Conservation (phyloP, 2,797 vertebrate species). For the Trachurus trachurus region DNA sequence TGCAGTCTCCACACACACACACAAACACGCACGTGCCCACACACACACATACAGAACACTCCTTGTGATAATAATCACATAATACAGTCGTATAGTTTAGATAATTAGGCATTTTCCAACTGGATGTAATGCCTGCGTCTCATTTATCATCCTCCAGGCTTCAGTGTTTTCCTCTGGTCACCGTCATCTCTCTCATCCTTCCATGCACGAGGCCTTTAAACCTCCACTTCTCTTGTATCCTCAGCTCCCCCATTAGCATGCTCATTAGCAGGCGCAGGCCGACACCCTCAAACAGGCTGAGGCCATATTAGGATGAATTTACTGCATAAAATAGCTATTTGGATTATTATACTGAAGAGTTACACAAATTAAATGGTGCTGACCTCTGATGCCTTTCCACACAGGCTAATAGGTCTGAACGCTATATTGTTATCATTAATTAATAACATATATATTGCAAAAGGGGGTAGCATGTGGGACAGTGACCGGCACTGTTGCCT, state of each 20-base stretch:
- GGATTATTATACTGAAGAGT: neutral
- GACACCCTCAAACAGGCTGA: neutral
- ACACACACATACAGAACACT: neutral
- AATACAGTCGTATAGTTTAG: neutral
- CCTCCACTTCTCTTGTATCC: neutral
- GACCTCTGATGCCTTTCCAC: neutral
- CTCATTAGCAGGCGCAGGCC: slow-evolving; percentile 19
- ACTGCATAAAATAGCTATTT: slow-evolving; percentile 8
- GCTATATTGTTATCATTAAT: too few species aligned
- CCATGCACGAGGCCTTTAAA: slow-evolving; percentile 7
- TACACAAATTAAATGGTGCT: neutral
- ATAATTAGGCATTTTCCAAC: neutral
- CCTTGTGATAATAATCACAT: too few species aligned
- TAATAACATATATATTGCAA: too few species aligned
- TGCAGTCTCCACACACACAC: neutral
- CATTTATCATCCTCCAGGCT: slow-evolving; percentile 23
- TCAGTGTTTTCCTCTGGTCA: slow-evolving; percentile 16
- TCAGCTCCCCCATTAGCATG: slow-evolving; percentile 6
- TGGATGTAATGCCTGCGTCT: neutral
- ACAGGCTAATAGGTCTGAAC: neutral
- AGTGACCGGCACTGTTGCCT: too few species aligned
- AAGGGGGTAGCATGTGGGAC: too few species aligned
- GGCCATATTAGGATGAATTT: neutral
- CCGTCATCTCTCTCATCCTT: neutral
- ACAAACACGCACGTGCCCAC: neutral